phyloP scores from a whole-genome alignment of 2,113 vertebrate species.

The Oreocharis arfaki region DNA sequence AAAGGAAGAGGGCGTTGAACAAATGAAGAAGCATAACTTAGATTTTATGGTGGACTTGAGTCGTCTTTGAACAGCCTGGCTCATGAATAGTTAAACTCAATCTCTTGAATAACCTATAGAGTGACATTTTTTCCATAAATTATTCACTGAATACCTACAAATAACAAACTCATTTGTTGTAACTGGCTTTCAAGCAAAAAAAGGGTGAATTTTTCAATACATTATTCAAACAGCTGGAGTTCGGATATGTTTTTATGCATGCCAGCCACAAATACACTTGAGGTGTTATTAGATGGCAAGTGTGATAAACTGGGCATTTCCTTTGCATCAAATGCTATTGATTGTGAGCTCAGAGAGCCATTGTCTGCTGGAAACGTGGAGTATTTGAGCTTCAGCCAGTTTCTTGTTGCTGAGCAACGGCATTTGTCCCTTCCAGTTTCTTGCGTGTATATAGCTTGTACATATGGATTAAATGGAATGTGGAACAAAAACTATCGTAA shows the following conservation, averaged over 20 bases:
- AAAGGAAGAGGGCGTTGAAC: not conserved
- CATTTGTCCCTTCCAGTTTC: slow-evolving; percentile 62
- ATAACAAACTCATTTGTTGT: not conserved
- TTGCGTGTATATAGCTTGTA: slow-evolving; percentile 25
- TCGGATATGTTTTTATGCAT: slow-evolving; percentile 7
- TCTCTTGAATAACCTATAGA: not conserved
- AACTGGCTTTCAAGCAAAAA: not conserved
- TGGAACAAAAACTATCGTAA: slow-evolving; percentile 25
- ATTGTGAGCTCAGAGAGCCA: slow-evolving; percentile 31
- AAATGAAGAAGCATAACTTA: not conserved
- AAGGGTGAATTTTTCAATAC: not conserved
- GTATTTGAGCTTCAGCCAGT: slow-evolving; percentile 53
- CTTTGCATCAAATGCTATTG: slow-evolving; percentile 60
- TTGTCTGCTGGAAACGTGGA: slow-evolving; percentile 51
- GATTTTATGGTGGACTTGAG: not conserved
- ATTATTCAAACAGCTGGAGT: slow-evolving; percentile 30
- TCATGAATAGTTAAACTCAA: slow-evolving; percentile 2
- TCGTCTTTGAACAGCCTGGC: not conserved
- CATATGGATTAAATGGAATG: slow-evolving; percentile 42
- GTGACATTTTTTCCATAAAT: slow-evolving; percentile 52
- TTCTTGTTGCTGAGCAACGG: slow-evolving; percentile 66
- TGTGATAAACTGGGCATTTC: slow-evolving; percentile 46
- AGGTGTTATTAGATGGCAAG: slow-evolving; percentile 29
- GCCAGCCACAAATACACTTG: slow-evolving; percentile 11
- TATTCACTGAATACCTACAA: slow-evolving; percentile 33